Evolutionary conservation across 2,888 invertebrate species (phyloP).

Genomic region (Tortricodes alternella): DNA sequence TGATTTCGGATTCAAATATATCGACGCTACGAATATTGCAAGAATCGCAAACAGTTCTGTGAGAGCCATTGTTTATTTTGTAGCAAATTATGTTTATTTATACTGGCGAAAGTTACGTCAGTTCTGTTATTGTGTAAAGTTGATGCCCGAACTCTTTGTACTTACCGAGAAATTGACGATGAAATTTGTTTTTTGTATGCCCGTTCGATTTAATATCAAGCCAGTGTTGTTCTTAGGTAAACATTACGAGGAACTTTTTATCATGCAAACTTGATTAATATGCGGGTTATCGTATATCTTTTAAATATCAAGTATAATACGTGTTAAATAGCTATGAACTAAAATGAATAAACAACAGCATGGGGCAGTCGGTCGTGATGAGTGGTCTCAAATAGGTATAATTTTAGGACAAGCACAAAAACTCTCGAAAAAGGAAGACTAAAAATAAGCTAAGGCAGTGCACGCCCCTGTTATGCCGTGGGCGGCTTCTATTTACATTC

Average conservation of each 20-base stretch:
- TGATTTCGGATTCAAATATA: neutral
- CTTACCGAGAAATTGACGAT: neutral
- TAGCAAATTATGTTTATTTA: neutral
- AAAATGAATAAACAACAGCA: no score
- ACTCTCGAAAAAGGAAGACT: neutral
- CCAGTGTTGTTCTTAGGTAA: neutral
- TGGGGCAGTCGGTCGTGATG: no score
- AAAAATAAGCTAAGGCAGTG: neutral
- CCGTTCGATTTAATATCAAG: slow-evolving; percentile 5
- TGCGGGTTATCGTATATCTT: neutral
- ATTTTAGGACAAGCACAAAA: no score
- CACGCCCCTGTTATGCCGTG: neutral
- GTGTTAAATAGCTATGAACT: no score
- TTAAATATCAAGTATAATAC: neutral
- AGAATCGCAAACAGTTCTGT: neutral
- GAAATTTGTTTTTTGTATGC: slow-evolving; percentile 3
- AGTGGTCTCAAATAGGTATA: no score
- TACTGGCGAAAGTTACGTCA: neutral
- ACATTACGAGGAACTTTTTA: neutral
- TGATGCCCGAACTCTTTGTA: slow-evolving; percentile 1
- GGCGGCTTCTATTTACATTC: slow-evolving; percentile 2
- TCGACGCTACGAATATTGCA: no score
- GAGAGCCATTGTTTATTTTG: neutral
- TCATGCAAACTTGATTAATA: neutral
- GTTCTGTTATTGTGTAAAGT: slow-evolving; percentile 4